A percentile compares a stretch with the other conserved stretches of the same genome.
Conservation (phyloP, 2,888 invertebrate species). For the Phalera bucephala region DNA sequence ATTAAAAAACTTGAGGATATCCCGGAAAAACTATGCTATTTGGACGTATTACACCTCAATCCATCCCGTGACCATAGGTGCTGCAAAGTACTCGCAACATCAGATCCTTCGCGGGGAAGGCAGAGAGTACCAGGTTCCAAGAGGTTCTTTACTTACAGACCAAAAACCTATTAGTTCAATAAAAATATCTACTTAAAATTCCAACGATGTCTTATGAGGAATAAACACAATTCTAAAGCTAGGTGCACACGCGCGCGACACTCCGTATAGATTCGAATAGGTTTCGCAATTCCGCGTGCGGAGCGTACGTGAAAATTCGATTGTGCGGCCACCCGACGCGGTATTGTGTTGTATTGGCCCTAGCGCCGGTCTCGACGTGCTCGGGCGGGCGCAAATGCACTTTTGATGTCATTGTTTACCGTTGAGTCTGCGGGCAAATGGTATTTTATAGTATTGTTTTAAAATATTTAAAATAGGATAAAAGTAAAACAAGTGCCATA, state of each 20-base stretch:
- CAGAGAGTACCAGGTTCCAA: too few relatives aligned
- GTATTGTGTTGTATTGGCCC: slow-evolving; percentile 35
- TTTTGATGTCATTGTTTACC: slow-evolving; percentile 46
- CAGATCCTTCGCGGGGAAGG: too few relatives aligned
- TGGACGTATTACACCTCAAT: too few relatives aligned
- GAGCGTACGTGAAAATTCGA: slow-evolving; percentile 43
- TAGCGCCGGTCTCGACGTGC: slow-evolving; percentile 26
- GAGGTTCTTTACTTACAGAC: too few relatives aligned
- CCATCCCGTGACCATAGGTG: too few relatives aligned
- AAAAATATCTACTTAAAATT: too few relatives aligned
- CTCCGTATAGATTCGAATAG: slow-evolving; percentile 33
- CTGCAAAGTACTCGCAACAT: too few relatives aligned
- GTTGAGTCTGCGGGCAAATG: slow-evolving; percentile 22
- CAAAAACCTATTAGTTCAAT: too few relatives aligned
- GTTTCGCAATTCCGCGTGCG: slow-evolving; percentile 26
- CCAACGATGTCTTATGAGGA: too few relatives aligned
- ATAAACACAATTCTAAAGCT: slow-evolving; percentile 9
- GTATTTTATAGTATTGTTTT: background rate
- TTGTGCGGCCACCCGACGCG: slow-evolving; percentile 36
- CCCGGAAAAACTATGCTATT: too few relatives aligned
- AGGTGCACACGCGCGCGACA: slow-evolving; percentile 14
- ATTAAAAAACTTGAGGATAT: too few relatives aligned
- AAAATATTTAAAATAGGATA: slow-evolving; percentile 1
- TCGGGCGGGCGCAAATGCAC: slow-evolving; percentile 41
- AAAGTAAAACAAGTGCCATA: too few relatives aligned